Base-by-base conservation (phyloP, 2,797 vertebrate genomes). In the Xenops minutus region DNA sequence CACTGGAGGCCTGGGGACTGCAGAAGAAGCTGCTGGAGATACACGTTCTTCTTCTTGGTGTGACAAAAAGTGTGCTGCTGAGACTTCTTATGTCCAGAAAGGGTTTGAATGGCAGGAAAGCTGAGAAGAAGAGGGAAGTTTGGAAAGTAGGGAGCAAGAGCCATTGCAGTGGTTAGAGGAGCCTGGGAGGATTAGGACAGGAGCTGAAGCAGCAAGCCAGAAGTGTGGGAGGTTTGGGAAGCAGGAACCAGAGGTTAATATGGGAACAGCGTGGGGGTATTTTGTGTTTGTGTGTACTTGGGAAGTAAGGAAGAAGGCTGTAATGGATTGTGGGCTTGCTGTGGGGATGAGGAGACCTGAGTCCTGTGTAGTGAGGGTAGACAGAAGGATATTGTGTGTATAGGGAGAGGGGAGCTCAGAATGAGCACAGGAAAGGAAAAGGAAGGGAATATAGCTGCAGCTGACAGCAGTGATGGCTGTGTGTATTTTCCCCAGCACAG, bases 181-280 rank as follows among this genome's bases (percentile, higher is more conserved):
- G 73, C 83, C 88, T 88, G 88, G 36, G 51, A 78, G 77, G 39
- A 21, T 84, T 64, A 54, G 68, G n/a, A 80, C 39, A 71, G 49
- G 77, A 93, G 85, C 69, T 69, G 85, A 75, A 78, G 76, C 55
- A 88, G 80, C 1, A 27, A 89, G 69, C 85, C 68, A 81, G 68
- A 76, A 64, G 88, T 17, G 95, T 97, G 94, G 93, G 95, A 95
- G 94, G 85, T 77, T 78, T 92, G 79, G 82, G 93, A 95, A 95
- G 88, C 92, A 94, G 92, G 92, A 94, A 92, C 76, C 85, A 4
- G 9, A 95, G 92, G 95, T 93, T 95, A 92, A 51, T 54, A 77
- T 68, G 82, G 85, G 85, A 96, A 95, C 51, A 85, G 89, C 27
- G 59, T 79, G 64, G 91, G 89, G 87, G 64, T 62, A 10, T 56